phyloP scores from a whole-genome alignment of 2,888 invertebrate species.

The Acronicta psi region DNA sequence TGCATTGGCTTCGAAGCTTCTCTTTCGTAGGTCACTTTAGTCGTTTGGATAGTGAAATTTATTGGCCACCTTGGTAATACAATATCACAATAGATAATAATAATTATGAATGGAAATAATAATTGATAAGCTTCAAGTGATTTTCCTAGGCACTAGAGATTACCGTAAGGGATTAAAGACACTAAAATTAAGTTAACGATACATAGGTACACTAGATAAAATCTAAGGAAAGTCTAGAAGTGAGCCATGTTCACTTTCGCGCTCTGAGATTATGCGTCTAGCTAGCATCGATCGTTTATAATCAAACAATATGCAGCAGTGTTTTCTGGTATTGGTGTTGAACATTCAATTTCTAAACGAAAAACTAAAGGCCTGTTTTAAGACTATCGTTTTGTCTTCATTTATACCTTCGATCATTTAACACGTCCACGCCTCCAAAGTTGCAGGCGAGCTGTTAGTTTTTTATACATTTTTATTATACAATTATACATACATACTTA shows the following conservation, averaged over 20 bases:
- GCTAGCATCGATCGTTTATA: not conserved
- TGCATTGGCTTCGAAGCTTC: no score
- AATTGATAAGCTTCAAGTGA: slow-evolving; percentile 12
- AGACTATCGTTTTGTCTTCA: no score
- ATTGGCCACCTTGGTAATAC: not conserved
- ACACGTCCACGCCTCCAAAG: no score
- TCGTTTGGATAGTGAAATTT: not conserved
- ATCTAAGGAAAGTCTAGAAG: not conserved
- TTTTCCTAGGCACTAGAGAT: slow-evolving; percentile 24
- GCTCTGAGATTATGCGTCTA: not conserved
- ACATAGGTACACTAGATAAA: not conserved
- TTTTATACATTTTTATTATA: no score
- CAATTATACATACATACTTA: no score
- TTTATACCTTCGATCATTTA: no score
- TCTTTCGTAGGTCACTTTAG: not conserved
- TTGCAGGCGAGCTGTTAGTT: no score
- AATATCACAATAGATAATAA: not conserved
- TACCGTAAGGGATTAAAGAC: not conserved
- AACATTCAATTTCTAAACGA: no score
- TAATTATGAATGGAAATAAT: slow-evolving; percentile 10
- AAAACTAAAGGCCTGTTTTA: no score
- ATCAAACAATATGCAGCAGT: no score
- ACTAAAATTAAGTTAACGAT: not conserved
- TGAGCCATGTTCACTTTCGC: not conserved
- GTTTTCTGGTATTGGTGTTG: no score